phyloP scores from a whole-genome alignment of 2,888 invertebrate genomes.

The Hylaea fasciaria region DNA sequence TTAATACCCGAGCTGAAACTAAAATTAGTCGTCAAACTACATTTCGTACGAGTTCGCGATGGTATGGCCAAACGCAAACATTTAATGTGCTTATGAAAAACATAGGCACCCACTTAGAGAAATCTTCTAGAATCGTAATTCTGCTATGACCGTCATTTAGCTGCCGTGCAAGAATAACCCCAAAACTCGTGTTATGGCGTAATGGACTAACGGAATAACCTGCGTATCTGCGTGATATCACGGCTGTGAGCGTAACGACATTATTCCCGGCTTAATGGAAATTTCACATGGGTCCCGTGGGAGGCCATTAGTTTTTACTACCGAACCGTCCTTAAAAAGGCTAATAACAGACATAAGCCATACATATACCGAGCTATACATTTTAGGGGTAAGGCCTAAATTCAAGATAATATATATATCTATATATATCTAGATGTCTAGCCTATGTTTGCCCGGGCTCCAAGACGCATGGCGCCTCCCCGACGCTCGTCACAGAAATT shows the following conservation, averaged over 20 bases:
- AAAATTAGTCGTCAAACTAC: too few species aligned
- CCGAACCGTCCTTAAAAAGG: slow-evolving; percentile 41
- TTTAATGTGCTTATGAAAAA: too few species aligned
- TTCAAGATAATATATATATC: too few species aligned
- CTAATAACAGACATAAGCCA: slow-evolving; percentile 40
- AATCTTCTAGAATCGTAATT: too few species aligned
- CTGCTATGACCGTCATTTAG: not conserved
- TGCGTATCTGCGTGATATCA: slow-evolving; percentile 35
- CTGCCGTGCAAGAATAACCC: slow-evolving; percentile 1
- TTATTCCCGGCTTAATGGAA: slow-evolving; percentile 48
- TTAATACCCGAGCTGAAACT: too few species aligned
- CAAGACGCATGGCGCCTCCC: slow-evolving; percentile 58
- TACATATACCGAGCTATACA: slow-evolving; percentile 10
- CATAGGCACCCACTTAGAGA: too few species aligned
- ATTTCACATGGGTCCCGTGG: slow-evolving; percentile 41
- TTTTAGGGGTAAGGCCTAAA: slow-evolving; percentile 14
- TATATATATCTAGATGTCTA: slow-evolving; percentile 35
- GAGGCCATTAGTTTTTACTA: slow-evolving; percentile 51
- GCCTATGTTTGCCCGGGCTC: slow-evolving; percentile 56
- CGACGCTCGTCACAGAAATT: slow-evolving; percentile 56
- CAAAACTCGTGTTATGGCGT: slow-evolving; percentile 15
- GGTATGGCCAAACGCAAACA: too few species aligned
- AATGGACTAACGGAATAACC: slow-evolving; percentile 27
- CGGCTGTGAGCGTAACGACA: slow-evolving; percentile 39
- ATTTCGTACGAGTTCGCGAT: too few species aligned